phyloP scores from a whole-genome alignment of 2,888 invertebrate genomes.

The Drosophila borborema region DNA sequence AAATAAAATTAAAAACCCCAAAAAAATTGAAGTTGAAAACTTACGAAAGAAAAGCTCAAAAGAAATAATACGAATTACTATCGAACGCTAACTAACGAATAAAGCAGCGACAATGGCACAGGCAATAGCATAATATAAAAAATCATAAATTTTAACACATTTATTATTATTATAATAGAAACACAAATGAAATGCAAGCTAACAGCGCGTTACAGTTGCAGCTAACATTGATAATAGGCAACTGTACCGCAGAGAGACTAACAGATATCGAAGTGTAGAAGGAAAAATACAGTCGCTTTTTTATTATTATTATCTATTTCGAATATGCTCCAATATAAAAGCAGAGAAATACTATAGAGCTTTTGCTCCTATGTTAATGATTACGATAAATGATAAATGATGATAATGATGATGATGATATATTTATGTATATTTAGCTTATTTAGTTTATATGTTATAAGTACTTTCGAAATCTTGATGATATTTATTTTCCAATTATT shows the following conservation, averaged over 20 bases:
- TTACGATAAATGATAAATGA: constrained; percentile 38
- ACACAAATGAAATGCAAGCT: constrained; percentile 18
- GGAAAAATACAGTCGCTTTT: constrained; percentile 43
- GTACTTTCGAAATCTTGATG: constrained; percentile 71
- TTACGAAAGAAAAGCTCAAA: constrained; percentile 43
- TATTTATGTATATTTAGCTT: constrained; percentile 73
- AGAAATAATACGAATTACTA: constrained; percentile 61
- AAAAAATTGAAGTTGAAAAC: constrained; percentile 57
- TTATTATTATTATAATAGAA: constrained; percentile 16
- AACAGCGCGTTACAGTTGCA: constrained; percentile 36
- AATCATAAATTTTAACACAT: constrained; percentile 3
- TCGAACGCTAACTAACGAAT: constrained; percentile 71
- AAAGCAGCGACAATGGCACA: constrained; percentile 53
- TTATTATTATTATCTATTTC: constrained; percentile 38
- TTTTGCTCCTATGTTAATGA: constrained; percentile 51
- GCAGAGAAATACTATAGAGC: constrained; percentile 42
- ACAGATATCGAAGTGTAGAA: constrained; percentile 39
- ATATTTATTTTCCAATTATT: constrained; percentile 49
- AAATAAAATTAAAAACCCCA: constrained; percentile 40
- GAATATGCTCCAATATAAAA: constrained; percentile 66
- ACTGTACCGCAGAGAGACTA: constrained; percentile 32
- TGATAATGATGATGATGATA: constrained; percentile 41
- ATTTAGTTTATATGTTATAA: constrained; percentile 69
- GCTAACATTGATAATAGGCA: constrained; percentile 17
- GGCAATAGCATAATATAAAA: constrained; percentile 23